Evolutionary conservation across 2,888 invertebrate species (phyloP).

Genomic region (Therioaphis trifolii): DNA sequence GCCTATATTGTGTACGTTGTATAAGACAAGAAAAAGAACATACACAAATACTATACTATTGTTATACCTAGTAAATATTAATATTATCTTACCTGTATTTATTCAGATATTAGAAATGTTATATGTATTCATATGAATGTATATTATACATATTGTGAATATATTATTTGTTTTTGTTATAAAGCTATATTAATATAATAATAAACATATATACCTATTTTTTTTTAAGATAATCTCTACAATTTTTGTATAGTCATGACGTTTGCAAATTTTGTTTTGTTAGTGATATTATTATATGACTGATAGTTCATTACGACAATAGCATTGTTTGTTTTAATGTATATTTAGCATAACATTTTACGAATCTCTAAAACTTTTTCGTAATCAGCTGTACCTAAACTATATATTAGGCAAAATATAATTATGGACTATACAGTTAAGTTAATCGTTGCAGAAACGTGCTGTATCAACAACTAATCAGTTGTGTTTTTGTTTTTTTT

Average conservation of each 20-base stretch:
- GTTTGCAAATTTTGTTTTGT: not conserved
- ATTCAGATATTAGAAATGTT: too few species aligned
- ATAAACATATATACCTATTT: not conserved
- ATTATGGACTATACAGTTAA: not conserved
- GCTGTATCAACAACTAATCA: not conserved
- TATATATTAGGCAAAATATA: too few species aligned
- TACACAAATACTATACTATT: too few species aligned
- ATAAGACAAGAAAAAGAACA: too few species aligned
- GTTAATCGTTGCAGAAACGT: too few species aligned
- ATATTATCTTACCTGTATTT: too few species aligned
- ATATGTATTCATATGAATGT: too few species aligned
- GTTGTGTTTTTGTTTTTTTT: not conserved
- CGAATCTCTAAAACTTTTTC: constrained; percentile 1
- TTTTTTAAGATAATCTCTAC: not conserved
- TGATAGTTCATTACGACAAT: not conserved
- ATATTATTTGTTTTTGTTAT: too few species aligned
- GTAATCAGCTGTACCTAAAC: not conserved
- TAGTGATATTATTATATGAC: not conserved
- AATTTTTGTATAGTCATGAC: not conserved
- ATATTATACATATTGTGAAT: too few species aligned
- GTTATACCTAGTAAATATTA: too few species aligned
- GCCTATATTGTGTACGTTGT: too few species aligned
- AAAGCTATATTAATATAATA: not conserved
- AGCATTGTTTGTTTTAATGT: not conserved
- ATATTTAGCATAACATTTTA: not conserved